Evolutionary conservation across 2,888 invertebrate genomes (phyloP).

Genomic region (Oligia latruncula): DNA sequence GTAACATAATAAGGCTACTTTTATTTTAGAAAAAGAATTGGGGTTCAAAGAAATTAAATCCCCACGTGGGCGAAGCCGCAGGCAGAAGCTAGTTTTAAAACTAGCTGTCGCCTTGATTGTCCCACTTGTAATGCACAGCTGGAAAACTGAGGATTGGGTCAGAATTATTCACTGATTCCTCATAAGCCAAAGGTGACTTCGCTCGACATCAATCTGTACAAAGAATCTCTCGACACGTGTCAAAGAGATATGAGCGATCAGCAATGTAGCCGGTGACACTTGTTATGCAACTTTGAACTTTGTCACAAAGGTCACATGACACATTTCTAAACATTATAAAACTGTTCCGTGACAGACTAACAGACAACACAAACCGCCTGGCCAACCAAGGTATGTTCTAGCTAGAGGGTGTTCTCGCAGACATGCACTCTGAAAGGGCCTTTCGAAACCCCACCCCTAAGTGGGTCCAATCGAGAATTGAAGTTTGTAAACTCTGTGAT

Average conservation of each 20-base stretch:
- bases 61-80: no score
- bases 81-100: no score
- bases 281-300: slow-evolving; percentile 1
- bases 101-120: no score
- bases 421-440: neutral
- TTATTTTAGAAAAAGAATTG: no score
- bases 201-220: neutral
- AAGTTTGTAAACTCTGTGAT: neutral
- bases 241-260: neutral
- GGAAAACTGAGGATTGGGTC: neutral
- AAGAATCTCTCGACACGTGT: neutral
- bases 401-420: neutral
- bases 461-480: no score
- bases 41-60: no score
- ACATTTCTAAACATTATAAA: neutral
- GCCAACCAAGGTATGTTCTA: neutral
- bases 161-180: neutral
- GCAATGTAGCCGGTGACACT: slow-evolving; percentile 5
- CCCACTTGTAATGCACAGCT: neutral
- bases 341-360: neutral
- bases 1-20: no score
- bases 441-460: neutral
- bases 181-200: neutral
- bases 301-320: neutral
- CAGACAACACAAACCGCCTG: neutral